These are phyloP conservation scores for Phallusia fumigata DNA, from an alignment of 23 tunicate species.

Conservation along the genomic window DNA sequence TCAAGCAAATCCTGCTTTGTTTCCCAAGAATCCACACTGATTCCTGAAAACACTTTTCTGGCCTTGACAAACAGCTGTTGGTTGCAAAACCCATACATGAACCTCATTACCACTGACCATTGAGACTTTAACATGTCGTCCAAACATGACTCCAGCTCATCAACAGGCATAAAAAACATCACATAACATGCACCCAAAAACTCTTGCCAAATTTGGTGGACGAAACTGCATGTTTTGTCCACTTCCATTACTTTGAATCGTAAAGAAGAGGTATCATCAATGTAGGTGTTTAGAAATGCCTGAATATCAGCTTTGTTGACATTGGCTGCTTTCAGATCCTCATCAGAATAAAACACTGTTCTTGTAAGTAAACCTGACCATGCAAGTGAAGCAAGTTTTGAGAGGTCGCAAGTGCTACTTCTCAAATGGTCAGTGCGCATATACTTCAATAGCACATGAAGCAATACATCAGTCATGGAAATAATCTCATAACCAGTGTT, in stretches of 20 bases:
- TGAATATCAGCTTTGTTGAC: neutral
- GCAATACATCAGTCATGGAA: slow-evolving; percentile 10
- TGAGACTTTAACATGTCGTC: neutral
- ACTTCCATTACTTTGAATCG: neutral
- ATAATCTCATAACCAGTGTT: neutral
- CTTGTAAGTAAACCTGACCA: neutral
- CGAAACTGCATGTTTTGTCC: neutral
- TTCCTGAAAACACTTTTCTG: neutral
- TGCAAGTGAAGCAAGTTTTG: slow-evolving; percentile 10
- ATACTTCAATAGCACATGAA: neutral
- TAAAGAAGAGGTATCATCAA: neutral
- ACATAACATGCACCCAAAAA: neutral
- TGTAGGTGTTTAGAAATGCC: neutral
- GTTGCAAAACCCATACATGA: neutral
- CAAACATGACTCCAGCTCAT: neutral
- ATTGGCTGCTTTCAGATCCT: neutral
- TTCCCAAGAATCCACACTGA: neutral
- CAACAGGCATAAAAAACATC: neutral
- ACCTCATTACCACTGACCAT: neutral
- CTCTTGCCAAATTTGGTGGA: neutral
- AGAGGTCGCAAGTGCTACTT: neutral
- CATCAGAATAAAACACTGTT: neutral
- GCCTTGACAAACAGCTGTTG: neutral
- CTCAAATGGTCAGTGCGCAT: slow-evolving; percentile 8
- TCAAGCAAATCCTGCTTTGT: neutral